Base-by-base conservation (phyloP, 2,888 invertebrate species). In the Idaea aversata region DNA sequence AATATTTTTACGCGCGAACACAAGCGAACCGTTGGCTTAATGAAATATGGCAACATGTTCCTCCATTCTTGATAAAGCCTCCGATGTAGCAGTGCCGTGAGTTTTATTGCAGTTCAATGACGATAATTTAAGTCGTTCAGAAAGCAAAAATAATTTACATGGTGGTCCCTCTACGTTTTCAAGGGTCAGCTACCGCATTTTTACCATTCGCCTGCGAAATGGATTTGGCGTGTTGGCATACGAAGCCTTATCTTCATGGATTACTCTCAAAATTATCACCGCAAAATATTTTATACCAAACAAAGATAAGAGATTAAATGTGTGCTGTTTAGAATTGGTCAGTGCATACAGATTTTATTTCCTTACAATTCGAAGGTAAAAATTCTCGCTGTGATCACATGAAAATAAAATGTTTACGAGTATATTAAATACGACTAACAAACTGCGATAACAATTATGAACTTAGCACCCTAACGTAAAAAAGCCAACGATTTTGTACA, bases 11-110 rank as follows among this genome's bases (percentile, higher is more conserved):
- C 85, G 82, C 80, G 77, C 76, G 83, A 82, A 85, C 85, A 86
- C 85, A 85, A 83, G 81, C 85, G 80, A 78, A 82, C 85, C 81
- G 83, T 84, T 86, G 82, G 79, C 77, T 84, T 89, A 90, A 90
- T 91, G 90, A 92, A 88, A 88, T 90, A 91, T 89, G 87, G 90
- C 90, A 88, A 84, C 86, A 84, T 87, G 88, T 84, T 82, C 80
- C 81, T 86, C 86, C 85, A 83, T 85, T 84, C 78, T 87, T 88
- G 90, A 91, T 92, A 91, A 92, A 90, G 87, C 86, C 88, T 85
- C 81, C 82, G 81, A 79, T 82, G 85, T 78, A 65, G 61, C 67
- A 64, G 66, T 71, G 71, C 63, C 68, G 65, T 83, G 86, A 85
- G 87, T 90, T 91, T 91, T 92, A 91, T 90, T 90, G 87, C 88